Evolutionary conservation across 1,140 invertebrate genomes (phyloP), one percentile per base, ranked within the genome.

Genomic region (Drosophila nigrodunni): DNA sequence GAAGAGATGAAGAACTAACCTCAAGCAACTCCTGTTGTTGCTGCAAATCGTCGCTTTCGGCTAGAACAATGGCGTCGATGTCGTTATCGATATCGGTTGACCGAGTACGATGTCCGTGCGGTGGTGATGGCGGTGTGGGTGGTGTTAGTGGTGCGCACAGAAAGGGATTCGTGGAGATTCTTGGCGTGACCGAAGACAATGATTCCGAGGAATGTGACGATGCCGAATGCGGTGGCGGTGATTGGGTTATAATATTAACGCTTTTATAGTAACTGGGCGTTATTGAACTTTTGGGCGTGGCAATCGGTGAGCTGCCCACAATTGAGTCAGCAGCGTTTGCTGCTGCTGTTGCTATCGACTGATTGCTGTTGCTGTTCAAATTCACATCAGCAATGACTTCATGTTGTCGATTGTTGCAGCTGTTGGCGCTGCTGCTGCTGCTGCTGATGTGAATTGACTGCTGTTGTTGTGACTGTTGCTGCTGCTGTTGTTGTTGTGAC

Each of bases 141-240:
- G 85, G 77, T 34, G 87, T 75, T 21, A 82, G 52, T 2, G 77
- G 78, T 6, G 77, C 69, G 60, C 88, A 90, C n/a, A 92, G 76
- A 54, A 92, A 92, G 6, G 91, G 91, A 83, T 92, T 92, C 30
- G 91, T 92, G 4, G 91, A 92, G 18, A 92, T 92, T 57, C 91
- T 80, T 80, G 94, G 82, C 93, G 92, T 93, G 21, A 90, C 93
- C 60, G 90, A 92, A 68, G 92, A 92, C 70, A 92, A 68, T 44
- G 92, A 93, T 74, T 93, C 92, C 34, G 94, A 93, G 77, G 94
- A 94, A 30, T 94, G 93, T 10, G 94, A 94, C 15, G 92, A 91
- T 62, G 78, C 73, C 66, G 92, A 85, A 61, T 92, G 78, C 50
- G 92, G 90, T 60, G 92, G 80, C 61, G 91, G 91, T 37, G 89